Evolutionary conservation across 37 sponge, comb jelly and placozoan species (phyloP).

Genomic region (Oopsacas minuta): DNA sequence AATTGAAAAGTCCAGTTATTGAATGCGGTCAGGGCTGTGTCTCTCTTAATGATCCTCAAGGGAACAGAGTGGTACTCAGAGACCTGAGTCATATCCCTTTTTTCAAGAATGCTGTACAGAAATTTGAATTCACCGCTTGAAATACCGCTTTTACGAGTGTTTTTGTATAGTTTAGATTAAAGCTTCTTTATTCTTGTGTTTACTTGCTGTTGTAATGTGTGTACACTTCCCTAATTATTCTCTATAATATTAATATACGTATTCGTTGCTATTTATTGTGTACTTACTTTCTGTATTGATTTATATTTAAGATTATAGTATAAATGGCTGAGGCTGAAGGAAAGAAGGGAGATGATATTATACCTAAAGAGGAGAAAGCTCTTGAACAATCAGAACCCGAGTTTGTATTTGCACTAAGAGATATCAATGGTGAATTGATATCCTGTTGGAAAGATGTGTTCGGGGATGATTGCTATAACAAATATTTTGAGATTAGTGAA

Average conservation of each 20-base stretch:
- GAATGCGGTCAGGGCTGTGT: background rate
- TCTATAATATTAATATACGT: background rate
- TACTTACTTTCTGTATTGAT: background rate
- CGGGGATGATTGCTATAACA: constrained; percentile 25
- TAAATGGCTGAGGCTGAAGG: background rate
- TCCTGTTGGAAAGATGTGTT: constrained; percentile 39
- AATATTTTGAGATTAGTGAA: constrained; percentile 28
- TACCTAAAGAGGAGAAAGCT: background rate
- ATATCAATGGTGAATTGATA: constrained; percentile 32
- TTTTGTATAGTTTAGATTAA: background rate
- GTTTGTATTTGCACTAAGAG: constrained; percentile 38
- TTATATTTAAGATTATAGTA: background rate
- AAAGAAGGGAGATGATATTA: background rate
- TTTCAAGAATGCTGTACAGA: background rate
- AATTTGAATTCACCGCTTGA: background rate
- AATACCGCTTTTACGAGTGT: background rate
- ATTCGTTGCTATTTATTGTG: background rate
- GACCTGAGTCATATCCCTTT: background rate
- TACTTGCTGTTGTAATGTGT: background rate
- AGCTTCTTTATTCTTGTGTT: background rate
- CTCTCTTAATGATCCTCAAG: background rate
- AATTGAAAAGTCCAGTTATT: background rate
- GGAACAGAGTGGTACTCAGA: background rate
- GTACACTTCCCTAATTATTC: too few relatives aligned
- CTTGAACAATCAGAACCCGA: background rate